Percentiles rank a stretch among this genome's conserved stretches.
Conservation (phyloP, 2,113 vertebrate genomes). For the Clarias batrachus region DNA sequence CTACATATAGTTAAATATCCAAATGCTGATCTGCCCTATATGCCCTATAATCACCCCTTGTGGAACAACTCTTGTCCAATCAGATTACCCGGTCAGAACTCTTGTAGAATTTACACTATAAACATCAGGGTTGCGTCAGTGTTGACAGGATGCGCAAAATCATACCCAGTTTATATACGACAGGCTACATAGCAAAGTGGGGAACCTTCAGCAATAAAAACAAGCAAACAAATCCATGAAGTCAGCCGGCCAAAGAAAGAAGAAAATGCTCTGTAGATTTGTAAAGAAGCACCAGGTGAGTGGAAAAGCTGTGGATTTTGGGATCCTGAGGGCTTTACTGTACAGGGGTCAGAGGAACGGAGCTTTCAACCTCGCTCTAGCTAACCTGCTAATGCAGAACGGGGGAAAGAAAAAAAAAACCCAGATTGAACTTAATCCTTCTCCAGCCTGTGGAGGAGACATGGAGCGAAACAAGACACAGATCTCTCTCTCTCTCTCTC, state of each 20-base stretch:
- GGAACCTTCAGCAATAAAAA: neutral
- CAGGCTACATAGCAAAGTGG: neutral
- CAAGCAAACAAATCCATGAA: neutral
- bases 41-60: too few species aligned
- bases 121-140: neutral
- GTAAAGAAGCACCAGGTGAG: neutral
- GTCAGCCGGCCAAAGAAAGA: slow-evolving; percentile 3
- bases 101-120: neutral
- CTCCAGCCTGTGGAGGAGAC: slow-evolving; percentile 16
- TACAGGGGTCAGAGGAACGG: neutral
- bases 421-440: slow-evolving; percentile 18
- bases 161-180: neutral
- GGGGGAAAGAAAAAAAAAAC: neutral
- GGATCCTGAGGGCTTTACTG: slow-evolving; percentile 3
- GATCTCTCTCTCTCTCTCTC: slow-evolving; percentile 1
- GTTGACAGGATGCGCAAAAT: neutral
- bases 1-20: too few species aligned
- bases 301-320: neutral
- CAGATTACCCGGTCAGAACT: too few species aligned
- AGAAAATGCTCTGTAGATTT: neutral
- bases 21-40: too few species aligned
- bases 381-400: slow-evolving; percentile 25
- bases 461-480: neutral
- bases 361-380: neutral
- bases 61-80: too few species aligned